A percentile compares a stretch with the other conserved stretches of the same genome.
phyloP scores from a whole-genome alignment of 2,797 vertebrate species.

The Labeo calbasu region DNA sequence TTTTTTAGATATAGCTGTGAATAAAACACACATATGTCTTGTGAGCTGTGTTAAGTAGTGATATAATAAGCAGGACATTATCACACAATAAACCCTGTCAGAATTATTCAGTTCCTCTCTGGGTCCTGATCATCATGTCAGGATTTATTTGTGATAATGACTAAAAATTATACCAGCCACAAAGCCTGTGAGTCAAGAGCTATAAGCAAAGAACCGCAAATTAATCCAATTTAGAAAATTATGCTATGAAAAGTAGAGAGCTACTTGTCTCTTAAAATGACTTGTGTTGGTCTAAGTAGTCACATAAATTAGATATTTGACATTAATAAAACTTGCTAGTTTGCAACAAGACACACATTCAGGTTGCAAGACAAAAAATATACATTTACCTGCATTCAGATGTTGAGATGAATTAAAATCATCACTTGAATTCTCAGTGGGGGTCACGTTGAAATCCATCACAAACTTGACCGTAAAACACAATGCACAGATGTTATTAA shows the following conservation, averaged over 20 bases:
- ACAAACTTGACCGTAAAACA: slow-evolving; percentile 12
- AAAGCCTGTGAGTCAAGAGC: not conserved
- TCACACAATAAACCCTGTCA: not conserved
- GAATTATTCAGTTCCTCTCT: not conserved
- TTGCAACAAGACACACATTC: not conserved
- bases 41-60: not conserved
- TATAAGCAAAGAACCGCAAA: not conserved
- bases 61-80: not conserved
- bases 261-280: not conserved
- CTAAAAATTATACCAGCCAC: not conserved
- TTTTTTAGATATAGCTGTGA: not conserved
- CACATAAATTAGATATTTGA: not conserved
- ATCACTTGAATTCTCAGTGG: slow-evolving; percentile 55
- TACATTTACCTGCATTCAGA: slow-evolving; percentile 52
- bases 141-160: not conserved
- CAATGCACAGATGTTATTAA: not conserved
- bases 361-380: not conserved
- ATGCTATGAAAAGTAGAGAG: not conserved
- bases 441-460: slow-evolving; percentile 63
- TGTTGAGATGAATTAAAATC: slow-evolving; percentile 44
- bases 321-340: not conserved
- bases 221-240: not conserved
- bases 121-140: not conserved
- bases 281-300: not conserved
- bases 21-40: not conserved